Base-by-base conservation (phyloP, 2,113 vertebrate genomes). In the Neoarius graeffei region DNA sequence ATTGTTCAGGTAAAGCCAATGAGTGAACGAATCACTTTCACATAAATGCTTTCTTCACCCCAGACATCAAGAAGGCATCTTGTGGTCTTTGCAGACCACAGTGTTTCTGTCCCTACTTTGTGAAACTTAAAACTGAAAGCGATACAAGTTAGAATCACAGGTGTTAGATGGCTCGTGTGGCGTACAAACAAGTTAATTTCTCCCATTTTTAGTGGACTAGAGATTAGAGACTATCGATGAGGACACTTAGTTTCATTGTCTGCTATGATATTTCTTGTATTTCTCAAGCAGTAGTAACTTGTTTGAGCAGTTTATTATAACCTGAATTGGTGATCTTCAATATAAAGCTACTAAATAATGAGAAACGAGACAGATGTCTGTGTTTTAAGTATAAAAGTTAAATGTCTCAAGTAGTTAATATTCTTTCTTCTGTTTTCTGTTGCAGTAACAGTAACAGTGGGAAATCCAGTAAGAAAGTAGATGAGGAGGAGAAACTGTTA, bases 401-500 rank as follows among this genome's bases (percentile, higher is more conserved):
- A 80, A 27, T 80, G 77, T 56, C 27, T 27, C 35, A 20, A 35
- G 8, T 35, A 35, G 17, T 4, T 30, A 5, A 11, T 59, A 9
- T 80, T 0, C 14, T 13, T 19, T 86, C 25, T 62, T 89, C 87
- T 92, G 94, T 80, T 94, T 91, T 92, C n/a, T 57, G 42, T 20
- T 86, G 4, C 92, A 98, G 98, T 95, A 99, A 98, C 95, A 97
- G 97, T 89, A 92, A 96, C 93, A 97, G 97, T 93, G 97, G 96
- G 91, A 96, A 97, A 91, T 95, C 96, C 91, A 99, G 95, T 94
- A 99, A 99, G 95, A 99, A 99, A 92, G 97, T 96, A 79, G 98
- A 99, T 92, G 98, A 99, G 92, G 97, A 99, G 92, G 98, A 99
- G 92, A 99, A 99, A 94, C 95, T 99, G 93, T 94, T 99, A 85